Percentiles rank a stretch among this genome's conserved stretches.
These are phyloP conservation scores for Chrysolophus pictus DNA, from an alignment of 2,797 vertebrate genomes.

Conservation along the genomic window DNA sequence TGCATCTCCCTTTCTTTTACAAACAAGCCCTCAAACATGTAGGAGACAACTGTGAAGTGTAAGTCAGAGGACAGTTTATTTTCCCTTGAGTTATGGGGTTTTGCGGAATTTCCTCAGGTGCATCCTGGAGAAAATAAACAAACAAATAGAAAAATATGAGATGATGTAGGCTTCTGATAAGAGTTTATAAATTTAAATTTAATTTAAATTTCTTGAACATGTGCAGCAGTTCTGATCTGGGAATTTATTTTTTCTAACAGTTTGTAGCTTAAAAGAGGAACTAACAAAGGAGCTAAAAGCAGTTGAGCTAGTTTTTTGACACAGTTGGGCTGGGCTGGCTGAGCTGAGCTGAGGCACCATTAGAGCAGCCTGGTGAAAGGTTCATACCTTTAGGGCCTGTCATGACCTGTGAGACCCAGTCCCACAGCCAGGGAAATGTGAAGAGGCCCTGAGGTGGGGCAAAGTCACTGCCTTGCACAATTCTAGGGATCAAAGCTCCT, in stretches of 20 bases:
- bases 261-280: not conserved
- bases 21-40: not conserved
- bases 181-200: not conserved
- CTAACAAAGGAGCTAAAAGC: not conserved
- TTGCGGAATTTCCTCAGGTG: not conserved
- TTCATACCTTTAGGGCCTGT: not conserved
- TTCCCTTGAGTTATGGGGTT: not conserved
- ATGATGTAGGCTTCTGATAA: not conserved
- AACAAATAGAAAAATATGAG: not conserved
- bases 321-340: not conserved
- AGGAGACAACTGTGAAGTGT: not conserved
- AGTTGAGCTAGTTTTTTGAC: not conserved
- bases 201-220: not conserved
- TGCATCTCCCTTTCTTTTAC: not conserved
- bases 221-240: accelerated
- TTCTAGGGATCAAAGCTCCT: not conserved
- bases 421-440: not conserved
- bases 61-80: not conserved
- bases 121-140: not conserved
- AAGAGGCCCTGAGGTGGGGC: not conserved
- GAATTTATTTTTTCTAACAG: not conserved
- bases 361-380: not conserved
- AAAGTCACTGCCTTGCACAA: not conserved
- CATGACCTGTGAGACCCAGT: not conserved
- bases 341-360: not conserved